Percentiles rank a stretch among this genome's conserved stretches.
Evolutionary conservation across 2,113 vertebrate species (phyloP).

Genomic region (Pontoporia blainvillei): DNA sequence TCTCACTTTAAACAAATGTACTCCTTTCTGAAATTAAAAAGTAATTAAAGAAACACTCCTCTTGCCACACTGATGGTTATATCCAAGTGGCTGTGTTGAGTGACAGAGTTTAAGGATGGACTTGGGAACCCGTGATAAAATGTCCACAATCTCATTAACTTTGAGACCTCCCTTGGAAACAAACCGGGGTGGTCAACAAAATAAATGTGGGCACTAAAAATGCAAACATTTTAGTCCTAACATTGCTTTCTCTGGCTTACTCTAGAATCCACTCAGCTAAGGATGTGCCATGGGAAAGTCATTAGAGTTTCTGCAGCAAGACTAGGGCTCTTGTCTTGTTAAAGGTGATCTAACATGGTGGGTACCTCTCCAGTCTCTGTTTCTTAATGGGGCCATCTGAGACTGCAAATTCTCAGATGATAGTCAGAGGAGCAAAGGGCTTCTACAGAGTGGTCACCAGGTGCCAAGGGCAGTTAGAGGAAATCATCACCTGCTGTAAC

Average conservation of each 20-base stretch:
- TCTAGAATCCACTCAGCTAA: not conserved
- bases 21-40: not conserved
- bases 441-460: slow-evolving; percentile 53
- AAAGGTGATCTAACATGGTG: not conserved
- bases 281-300: not conserved
- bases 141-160: not conserved
- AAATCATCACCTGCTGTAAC: slow-evolving; percentile 65
- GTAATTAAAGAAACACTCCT: not conserved
- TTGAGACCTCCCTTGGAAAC: not conserved
- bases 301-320: not conserved
- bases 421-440: slow-evolving; percentile 46
- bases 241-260: not conserved
- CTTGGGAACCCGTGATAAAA: not conserved
- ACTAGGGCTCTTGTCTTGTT: not conserved
- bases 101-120: not conserved
- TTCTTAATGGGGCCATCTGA: slow-evolving; percentile 45
- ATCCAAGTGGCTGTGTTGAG: not conserved
- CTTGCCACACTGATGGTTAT: not conserved
- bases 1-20: not conserved
- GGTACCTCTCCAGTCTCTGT: not conserved
- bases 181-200: not conserved
- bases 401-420: not conserved
- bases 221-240: not conserved
- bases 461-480: slow-evolving; percentile 68
- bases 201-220: not conserved